Percentiles rank a stretch among this genome's conserved stretches.
Evolutionary conservation across 2,113 vertebrate genomes (phyloP).

Genomic region (Oreochromis aureus): DNA sequence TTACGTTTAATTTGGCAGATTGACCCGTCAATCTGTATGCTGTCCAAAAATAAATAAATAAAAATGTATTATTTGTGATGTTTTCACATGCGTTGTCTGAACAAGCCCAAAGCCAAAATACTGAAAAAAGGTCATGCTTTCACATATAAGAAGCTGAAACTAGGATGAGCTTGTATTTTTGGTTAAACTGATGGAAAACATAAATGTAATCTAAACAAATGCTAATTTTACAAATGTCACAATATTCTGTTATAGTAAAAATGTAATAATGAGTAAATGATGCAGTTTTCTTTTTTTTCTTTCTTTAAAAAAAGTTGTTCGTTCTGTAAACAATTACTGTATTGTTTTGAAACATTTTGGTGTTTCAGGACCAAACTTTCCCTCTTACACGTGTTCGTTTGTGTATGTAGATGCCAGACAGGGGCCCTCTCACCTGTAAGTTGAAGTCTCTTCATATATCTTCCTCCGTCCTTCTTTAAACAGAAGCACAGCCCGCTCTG

Average conservation of each 20-base stretch:
- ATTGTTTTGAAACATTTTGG: not conserved
- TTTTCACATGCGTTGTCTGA: not conserved
- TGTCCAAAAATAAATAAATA: too few species aligned
- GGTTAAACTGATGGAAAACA: accelerated
- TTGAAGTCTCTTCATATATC: slow-evolving; percentile 76
- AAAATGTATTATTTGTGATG: not conserved
- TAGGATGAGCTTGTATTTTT: not conserved
- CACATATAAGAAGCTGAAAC: not conserved
- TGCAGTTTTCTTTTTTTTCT: not conserved
- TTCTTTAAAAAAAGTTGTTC: not conserved
- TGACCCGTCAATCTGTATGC: not conserved
- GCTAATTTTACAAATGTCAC: not conserved
- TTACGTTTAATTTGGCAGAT: not conserved
- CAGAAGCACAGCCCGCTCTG: slow-evolving; percentile 65
- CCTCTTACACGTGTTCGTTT: not conserved
- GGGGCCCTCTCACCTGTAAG: slow-evolving; percentile 67
- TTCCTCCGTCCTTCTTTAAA: slow-evolving; percentile 71
- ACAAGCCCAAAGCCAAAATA: not conserved
- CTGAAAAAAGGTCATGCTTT: not conserved
- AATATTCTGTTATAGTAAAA: not conserved
- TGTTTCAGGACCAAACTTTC: not conserved
- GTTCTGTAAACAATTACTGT: not conserved
- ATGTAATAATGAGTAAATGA: not conserved
- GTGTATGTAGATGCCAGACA: not conserved
- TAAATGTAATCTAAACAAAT: not conserved